phyloP scores from a whole-genome alignment of 2,888 invertebrate species.

The Drosophila infuscata region DNA sequence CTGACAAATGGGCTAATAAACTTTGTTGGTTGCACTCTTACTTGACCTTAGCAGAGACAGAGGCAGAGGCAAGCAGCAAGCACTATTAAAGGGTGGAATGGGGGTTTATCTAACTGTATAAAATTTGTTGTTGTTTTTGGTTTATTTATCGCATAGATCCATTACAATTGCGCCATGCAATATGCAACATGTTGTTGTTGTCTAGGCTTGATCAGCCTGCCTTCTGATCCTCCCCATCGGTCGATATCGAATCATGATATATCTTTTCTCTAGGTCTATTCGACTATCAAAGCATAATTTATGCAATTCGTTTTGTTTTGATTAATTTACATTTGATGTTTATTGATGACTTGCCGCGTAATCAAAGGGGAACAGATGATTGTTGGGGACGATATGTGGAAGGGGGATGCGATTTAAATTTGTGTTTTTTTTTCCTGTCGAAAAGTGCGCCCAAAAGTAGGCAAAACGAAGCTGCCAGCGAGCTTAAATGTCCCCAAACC shows the following conservation, averaged over 20 bases:
- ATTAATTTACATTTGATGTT: slow-evolving; percentile 41
- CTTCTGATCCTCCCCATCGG: neutral
- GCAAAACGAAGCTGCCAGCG: slow-evolving; percentile 34
- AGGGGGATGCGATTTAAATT: neutral
- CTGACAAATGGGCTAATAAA: slow-evolving; percentile 18
- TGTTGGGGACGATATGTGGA: neutral
- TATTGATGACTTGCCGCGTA: slow-evolving; percentile 47
- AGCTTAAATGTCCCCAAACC: slow-evolving; percentile 39
- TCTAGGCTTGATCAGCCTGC: neutral
- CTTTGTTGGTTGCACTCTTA: slow-evolving; percentile 13
- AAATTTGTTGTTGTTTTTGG: neutral
- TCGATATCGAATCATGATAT: neutral
- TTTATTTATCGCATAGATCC: neutral
- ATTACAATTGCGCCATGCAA: neutral
- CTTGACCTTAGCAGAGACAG: neutral
- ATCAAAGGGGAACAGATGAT: slow-evolving; percentile 13
- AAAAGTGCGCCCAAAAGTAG: slow-evolving; percentile 65
- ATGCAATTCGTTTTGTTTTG: slow-evolving; percentile 10
- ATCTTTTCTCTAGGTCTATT: no score
- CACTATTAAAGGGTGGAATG: neutral
- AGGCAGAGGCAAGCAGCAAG: neutral
- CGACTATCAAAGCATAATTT: neutral
- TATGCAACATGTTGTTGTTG: neutral
- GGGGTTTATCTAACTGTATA: neutral
- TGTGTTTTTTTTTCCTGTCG: slow-evolving; percentile 43